Conservation (phyloP, 2,888 invertebrate genomes). For the Apodemia mormo region DNA sequence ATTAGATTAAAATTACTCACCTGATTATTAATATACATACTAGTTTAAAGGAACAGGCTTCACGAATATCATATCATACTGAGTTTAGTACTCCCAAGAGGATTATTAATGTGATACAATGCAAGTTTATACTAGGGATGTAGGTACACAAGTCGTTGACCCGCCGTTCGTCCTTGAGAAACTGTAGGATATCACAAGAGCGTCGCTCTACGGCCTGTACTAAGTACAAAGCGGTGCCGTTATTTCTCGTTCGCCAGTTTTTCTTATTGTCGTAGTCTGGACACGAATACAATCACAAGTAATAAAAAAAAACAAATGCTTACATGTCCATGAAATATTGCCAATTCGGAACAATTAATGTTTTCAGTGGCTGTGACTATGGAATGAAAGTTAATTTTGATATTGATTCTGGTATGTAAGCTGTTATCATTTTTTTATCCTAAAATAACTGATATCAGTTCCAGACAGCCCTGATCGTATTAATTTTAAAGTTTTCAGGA, state of each 20-base stretch:
- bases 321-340: background rate
- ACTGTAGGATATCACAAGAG: conserved; percentile 33
- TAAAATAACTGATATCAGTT: too few species aligned
- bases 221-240: conserved; percentile 25
- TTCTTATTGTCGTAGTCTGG: conserved; percentile 27
- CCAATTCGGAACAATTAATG: background rate
- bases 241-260: conserved; percentile 24
- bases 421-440: background rate
- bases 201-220: conserved; percentile 25
- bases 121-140: background rate
- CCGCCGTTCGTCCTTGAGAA: conserved; percentile 36
- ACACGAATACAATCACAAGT: conserved; percentile 9
- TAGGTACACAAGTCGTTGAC: conserved; percentile 32
- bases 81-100: too few species aligned
- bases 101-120: too few species aligned
- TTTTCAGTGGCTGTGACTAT: background rate
- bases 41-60: too few species aligned
- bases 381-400: background rate
- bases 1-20: too few species aligned
- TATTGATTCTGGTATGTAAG: background rate
- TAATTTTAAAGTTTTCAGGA: background rate
- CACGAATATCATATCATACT: too few species aligned
- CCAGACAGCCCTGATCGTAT: too few species aligned
- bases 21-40: too few species aligned
- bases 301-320: conserved; percentile 9